Conservation (phyloP, 2,113 vertebrate species). For the Charadrius vociferus region DNA sequence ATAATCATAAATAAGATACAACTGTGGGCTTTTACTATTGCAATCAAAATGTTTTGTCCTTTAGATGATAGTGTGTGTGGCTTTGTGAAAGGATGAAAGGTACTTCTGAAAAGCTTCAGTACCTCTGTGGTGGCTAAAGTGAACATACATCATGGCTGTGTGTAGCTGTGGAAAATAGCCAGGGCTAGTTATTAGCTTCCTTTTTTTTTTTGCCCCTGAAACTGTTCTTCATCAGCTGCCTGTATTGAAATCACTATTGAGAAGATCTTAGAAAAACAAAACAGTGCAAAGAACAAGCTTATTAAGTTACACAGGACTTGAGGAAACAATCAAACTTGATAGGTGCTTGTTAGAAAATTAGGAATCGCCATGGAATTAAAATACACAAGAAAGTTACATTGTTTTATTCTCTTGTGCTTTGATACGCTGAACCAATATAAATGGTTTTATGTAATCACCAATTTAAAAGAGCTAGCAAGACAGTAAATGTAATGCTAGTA, state of each 20-base stretch:
- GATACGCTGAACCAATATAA: background rate
- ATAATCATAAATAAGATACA: background rate
- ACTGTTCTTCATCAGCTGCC: background rate
- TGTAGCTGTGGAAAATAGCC: background rate
- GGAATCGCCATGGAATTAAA: background rate
- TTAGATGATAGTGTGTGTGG: too few relatives aligned
- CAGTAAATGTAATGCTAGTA: background rate
- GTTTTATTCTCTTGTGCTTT: background rate
- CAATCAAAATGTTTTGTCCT: background rate
- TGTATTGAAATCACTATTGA: background rate
- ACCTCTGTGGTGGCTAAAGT: background rate
- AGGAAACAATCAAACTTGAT: background rate
- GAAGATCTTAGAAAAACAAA: background rate
- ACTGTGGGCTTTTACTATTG: background rate
- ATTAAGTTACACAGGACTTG: background rate
- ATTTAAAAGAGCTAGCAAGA: background rate
- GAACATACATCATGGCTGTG: fast-evolving
- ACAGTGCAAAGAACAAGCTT: background rate
- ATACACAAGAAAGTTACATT: background rate
- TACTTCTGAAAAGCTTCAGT: background rate
- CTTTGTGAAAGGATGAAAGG: background rate
- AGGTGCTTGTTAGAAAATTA: background rate
- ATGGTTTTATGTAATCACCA: background rate
- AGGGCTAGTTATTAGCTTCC: background rate
- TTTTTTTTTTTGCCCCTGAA: background rate